These are phyloP conservation scores for Lepus americanus DNA, from an alignment of 2,113 vertebrate species.

Conservation along the genomic window DNA sequence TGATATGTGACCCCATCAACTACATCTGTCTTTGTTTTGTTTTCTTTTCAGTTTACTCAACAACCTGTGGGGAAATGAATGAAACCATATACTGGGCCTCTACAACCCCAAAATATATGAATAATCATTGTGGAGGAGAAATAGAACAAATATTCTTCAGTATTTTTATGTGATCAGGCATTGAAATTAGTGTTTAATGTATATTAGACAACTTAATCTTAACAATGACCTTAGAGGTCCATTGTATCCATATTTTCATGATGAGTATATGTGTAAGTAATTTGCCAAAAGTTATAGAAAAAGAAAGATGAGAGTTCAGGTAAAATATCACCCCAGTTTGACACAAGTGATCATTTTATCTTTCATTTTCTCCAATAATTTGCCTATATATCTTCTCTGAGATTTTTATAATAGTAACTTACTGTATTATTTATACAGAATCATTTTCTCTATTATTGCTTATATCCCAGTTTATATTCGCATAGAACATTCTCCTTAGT, in stretches of 20 bases:
- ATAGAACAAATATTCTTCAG: neutral
- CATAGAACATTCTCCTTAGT: neutral
- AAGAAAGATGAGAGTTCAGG: neutral
- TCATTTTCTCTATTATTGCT: neutral
- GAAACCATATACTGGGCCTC: too few relatives aligned
- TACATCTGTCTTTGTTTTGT: neutral
- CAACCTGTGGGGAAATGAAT: neutral
- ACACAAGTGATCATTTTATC: neutral
- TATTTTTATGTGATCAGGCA: neutral
- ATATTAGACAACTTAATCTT: neutral
- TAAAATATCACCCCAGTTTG: neutral
- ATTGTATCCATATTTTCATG: neutral
- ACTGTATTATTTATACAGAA: neutral
- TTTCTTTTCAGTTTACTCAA: neutral
- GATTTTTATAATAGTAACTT: neutral
- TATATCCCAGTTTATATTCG: neutral
- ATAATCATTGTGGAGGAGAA: neutral
- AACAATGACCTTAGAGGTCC: neutral
- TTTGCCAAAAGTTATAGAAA: neutral
- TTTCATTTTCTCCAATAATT: neutral
- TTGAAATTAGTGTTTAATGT: neutral
- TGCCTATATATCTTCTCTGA: neutral
- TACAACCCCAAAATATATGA: neutral
- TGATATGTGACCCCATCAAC: neutral
- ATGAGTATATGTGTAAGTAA: neutral